A percentile compares a stretch with the other conserved stretches of the same genome.
Conservation (phyloP, 2,888 invertebrate species). For the Criorhina ranunculi region DNA sequence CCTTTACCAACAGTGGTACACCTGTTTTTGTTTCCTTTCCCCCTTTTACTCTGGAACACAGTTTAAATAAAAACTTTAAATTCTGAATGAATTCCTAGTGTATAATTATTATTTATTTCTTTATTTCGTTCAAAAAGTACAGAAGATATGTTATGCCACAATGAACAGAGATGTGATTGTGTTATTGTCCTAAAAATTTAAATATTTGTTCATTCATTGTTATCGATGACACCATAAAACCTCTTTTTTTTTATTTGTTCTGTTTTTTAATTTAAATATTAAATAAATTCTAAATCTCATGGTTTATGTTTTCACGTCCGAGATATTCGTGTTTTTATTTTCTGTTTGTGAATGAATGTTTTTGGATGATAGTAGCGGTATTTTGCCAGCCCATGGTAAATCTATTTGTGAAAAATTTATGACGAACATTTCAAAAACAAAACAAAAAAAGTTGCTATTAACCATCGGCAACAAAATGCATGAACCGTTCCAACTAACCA, state of each 20-base stretch:
- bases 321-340: conserved; percentile 18
- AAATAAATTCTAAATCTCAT: conserved; percentile 25
- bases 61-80: too few relatives aligned
- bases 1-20: too few relatives aligned
- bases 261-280: conserved; percentile 24
- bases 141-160: too few relatives aligned
- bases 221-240: conserved; percentile 1
- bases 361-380: conserved; percentile 49
- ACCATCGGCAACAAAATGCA: conserved; percentile 59
- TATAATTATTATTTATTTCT: too few relatives aligned
- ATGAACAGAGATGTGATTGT: too few relatives aligned
- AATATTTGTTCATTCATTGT: conserved; percentile 8
- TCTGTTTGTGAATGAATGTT: conserved; percentile 32
- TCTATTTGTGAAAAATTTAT: conserved; percentile 18
- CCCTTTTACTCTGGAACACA: too few relatives aligned
- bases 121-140: too few relatives aligned
- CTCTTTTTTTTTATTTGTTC: conserved; percentile 16
- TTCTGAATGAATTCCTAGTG: too few relatives aligned
- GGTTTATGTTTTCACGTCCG: conserved; percentile 44
- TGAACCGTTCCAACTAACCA: conserved; percentile 68
- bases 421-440: conserved; percentile 17
- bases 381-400: conserved; percentile 35
- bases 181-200: not conserved
- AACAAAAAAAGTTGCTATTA: conserved; percentile 43
- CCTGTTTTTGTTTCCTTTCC: too few relatives aligned